These are phyloP conservation scores for Heterohyrax brucei DNA, from an alignment of 2,797 vertebrate genomes.

Conservation along the genomic window DNA sequence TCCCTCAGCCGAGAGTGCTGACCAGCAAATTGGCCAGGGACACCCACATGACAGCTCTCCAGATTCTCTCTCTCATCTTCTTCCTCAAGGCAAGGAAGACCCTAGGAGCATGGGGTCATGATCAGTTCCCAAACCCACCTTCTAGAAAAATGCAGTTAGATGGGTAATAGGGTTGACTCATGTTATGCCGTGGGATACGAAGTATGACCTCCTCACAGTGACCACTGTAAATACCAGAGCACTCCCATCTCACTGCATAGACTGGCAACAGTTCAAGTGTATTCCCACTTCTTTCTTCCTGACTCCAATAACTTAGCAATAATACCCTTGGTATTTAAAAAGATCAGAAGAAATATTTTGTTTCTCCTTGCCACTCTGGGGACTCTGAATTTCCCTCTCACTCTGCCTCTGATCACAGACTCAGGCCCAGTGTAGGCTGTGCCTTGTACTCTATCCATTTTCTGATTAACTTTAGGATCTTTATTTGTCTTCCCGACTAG, in stretches of 20 bases:
- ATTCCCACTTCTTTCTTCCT: not conserved
- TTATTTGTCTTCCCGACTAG: not conserved
- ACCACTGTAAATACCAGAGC: not conserved
- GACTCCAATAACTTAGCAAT: not conserved
- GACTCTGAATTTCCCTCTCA: not conserved
- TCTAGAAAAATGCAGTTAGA: not conserved
- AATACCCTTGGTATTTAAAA: not conserved
- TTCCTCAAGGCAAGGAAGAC: not conserved
- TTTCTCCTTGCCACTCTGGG: not conserved
- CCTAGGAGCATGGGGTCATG: not conserved
- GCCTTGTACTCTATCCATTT: not conserved
- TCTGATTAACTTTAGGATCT: not conserved
- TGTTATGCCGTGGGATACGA: not conserved
- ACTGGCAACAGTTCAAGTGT: not conserved
- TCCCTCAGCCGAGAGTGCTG: not conserved
- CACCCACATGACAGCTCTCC: not conserved
- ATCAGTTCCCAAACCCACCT: not conserved
- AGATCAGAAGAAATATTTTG: not conserved
- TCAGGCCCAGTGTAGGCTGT: not conserved
- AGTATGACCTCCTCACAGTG: not conserved
- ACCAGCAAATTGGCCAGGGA: not conserved
- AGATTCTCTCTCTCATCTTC: not conserved
- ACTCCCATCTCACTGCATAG: not conserved
- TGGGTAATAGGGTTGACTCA: constrained; percentile 26
- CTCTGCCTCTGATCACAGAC: not conserved